Evolutionary conservation across 2,888 invertebrate species (phyloP).

Genomic region (Caradrina clavipalpis): DNA sequence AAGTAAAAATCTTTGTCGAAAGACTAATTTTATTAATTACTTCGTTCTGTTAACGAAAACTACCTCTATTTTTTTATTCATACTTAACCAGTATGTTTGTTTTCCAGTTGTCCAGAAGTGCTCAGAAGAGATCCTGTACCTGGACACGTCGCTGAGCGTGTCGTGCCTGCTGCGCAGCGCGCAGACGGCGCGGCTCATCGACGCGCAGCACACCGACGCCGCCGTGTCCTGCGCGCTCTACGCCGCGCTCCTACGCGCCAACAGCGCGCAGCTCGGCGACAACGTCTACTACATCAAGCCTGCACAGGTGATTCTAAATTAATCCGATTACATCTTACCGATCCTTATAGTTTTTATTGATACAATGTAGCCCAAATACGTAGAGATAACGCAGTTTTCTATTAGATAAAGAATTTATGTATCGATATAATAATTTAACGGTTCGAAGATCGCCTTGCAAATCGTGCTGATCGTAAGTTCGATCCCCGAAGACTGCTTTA

Average conservation of each 20-base stretch:
- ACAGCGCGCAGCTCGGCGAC: constrained; percentile 74
- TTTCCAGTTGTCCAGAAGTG: constrained; percentile 79
- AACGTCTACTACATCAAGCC: constrained; percentile 79
- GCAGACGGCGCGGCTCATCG: constrained; percentile 41
- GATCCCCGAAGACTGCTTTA: too few species aligned
- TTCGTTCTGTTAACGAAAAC: neutral
- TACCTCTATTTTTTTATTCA: neutral
- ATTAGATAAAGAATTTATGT: too few species aligned
- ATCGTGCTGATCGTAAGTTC: too few species aligned
- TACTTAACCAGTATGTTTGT: neutral
- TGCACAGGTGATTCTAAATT: constrained; percentile 58
- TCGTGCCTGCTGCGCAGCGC: constrained; percentile 74
- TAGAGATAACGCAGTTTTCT: too few species aligned
- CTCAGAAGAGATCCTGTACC: constrained; percentile 77
- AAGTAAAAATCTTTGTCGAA: too few species aligned
- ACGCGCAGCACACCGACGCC: constrained; percentile 61
- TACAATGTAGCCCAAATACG: too few species aligned
- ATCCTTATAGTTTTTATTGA: too few species aligned
- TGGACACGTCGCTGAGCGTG: constrained; percentile 80
- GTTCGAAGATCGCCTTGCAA: too few species aligned
- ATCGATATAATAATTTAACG: too few species aligned
- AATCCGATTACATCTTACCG: too few species aligned
- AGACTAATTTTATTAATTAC: neutral
- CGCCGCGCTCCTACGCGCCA: constrained; percentile 76
- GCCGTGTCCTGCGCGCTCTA: constrained; percentile 77